A percentile compares a stretch with the other conserved stretches of the same genome.
phyloP scores from a whole-genome alignment of 1,140 invertebrate species.

The Conus betulinus region DNA sequence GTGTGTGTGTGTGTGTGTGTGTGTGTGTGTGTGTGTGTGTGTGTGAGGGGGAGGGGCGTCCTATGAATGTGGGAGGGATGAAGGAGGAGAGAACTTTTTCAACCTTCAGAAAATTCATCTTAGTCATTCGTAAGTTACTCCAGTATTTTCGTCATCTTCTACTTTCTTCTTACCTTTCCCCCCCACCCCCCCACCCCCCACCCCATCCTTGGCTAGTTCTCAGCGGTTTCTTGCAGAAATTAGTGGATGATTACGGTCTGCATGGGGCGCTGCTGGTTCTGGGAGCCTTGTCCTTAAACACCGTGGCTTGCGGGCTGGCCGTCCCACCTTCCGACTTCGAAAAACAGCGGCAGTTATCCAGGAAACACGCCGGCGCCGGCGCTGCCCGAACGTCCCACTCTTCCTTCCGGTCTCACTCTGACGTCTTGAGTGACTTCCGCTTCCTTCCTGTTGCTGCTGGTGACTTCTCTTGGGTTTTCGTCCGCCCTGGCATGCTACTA shows the following conservation, averaged over 20 bases:
- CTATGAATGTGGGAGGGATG: not conserved
- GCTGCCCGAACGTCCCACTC: no score
- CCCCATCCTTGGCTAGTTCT: no score
- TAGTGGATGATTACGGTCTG: slow-evolving; percentile 41
- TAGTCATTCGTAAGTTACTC: no score
- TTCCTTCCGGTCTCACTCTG: not conserved
- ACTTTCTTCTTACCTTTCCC: not conserved
- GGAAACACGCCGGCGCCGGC: not conserved
- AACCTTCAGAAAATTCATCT: no score
- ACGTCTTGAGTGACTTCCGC: slow-evolving; percentile 13
- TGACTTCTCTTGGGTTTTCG: not conserved
- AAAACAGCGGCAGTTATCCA: not conserved
- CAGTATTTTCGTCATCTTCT: no score
- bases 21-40: no score
- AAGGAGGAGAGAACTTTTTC: no score
- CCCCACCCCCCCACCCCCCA: no score
- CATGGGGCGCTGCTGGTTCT: slow-evolving; percentile 44
- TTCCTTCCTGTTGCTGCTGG: slow-evolving; percentile 24
- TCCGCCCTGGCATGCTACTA: not conserved
- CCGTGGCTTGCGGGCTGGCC: slow-evolving; percentile 39
- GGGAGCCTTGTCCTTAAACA: slow-evolving; percentile 39
- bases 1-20: no score
- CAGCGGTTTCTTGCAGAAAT: not conserved
- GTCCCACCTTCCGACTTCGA: slow-evolving; percentile 40
- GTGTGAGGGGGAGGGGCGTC: not conserved